Evolutionary conservation across 1,140 invertebrate species (phyloP).

Genomic region (Neocloeon triangulifer): DNA sequence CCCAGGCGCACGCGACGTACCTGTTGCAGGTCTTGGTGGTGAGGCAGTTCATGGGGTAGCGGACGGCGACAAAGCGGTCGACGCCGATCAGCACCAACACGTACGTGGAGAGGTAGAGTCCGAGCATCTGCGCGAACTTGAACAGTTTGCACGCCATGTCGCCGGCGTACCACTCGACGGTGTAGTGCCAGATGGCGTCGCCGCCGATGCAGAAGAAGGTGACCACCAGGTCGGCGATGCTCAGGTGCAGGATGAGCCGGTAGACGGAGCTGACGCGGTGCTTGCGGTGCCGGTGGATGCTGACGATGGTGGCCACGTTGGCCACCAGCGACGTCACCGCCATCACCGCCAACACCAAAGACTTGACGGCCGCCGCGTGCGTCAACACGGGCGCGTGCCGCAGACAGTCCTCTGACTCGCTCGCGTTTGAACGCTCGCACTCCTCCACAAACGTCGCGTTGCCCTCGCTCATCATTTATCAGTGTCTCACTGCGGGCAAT

Average conservation of each 20-base stretch:
- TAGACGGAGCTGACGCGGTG: slow-evolving; percentile 47
- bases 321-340: slow-evolving; percentile 45
- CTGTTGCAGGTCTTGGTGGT: slow-evolving; percentile 35
- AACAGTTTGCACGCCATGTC: slow-evolving; percentile 54
- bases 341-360: slow-evolving; percentile 37
- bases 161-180: slow-evolving; percentile 57
- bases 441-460: neutral
- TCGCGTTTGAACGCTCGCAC: neutral
- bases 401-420: slow-evolving; percentile 21
- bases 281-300: slow-evolving; percentile 25
- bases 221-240: slow-evolving; percentile 50
- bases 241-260: slow-evolving; percentile 48
- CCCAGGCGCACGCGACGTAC: slow-evolving; percentile 37
- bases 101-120: slow-evolving; percentile 62
- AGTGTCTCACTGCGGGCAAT: too few species aligned
- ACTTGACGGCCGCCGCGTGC: slow-evolving; percentile 28
- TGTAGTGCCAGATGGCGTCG: slow-evolving; percentile 55
- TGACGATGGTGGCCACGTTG: slow-evolving; percentile 49
- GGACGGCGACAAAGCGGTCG: slow-evolving; percentile 55
- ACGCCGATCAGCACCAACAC: slow-evolving; percentile 58
- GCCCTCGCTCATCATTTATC: too few species aligned
- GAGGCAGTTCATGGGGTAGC: slow-evolving; percentile 53
- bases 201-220: slow-evolving; percentile 56
- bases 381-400: slow-evolving; percentile 38
- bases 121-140: slow-evolving; percentile 62